A percentile compares a stretch with the other conserved stretches of the same genome.
Evolutionary conservation across 2,113 vertebrate species (phyloP).

Genomic region (Albula goreensis): DNA sequence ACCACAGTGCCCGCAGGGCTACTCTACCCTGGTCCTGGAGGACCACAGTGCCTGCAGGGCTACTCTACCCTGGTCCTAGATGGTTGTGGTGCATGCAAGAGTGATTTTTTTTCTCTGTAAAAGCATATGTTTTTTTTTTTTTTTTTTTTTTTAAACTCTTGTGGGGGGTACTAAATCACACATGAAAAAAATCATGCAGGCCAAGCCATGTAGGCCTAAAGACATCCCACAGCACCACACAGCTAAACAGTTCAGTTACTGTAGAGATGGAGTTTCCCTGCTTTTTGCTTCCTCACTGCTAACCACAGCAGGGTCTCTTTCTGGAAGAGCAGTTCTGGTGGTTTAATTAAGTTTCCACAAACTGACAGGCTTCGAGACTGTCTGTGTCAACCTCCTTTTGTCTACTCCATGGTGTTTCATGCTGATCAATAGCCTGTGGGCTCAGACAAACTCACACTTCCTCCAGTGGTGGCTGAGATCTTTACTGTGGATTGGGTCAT

Average conservation of each 20-base stretch:
- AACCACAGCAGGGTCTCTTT: not conserved
- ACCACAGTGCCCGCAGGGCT: too few relatives aligned
- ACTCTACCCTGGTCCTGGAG: too few relatives aligned
- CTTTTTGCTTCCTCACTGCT: not conserved
- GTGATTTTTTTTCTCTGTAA: too few relatives aligned
- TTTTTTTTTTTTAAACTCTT: too few relatives aligned
- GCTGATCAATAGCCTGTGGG: constrained; percentile 34
- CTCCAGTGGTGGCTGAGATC: not conserved
- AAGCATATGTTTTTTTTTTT: too few relatives aligned
- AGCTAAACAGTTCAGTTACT: not conserved
- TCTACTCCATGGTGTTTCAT: constrained; percentile 31
- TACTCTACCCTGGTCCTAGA: too few relatives aligned
- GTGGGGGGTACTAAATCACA: too few relatives aligned
- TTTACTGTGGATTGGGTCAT: not conserved
- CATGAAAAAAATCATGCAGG: too few relatives aligned
- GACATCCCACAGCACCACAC: too few relatives aligned
- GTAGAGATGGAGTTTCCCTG: not conserved
- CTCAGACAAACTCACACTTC: not conserved
- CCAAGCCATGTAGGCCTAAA: too few relatives aligned
- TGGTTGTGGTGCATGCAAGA: too few relatives aligned
- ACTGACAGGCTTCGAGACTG: constrained; percentile 12
- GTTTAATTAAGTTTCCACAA: constrained; percentile 20
- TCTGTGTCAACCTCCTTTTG: constrained; percentile 34
- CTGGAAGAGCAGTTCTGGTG: not conserved
- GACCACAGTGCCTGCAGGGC: too few relatives aligned